These are phyloP conservation scores for Glaucidium brasilianum DNA, from an alignment of 2,113 vertebrate genomes.

Conservation along the genomic window DNA sequence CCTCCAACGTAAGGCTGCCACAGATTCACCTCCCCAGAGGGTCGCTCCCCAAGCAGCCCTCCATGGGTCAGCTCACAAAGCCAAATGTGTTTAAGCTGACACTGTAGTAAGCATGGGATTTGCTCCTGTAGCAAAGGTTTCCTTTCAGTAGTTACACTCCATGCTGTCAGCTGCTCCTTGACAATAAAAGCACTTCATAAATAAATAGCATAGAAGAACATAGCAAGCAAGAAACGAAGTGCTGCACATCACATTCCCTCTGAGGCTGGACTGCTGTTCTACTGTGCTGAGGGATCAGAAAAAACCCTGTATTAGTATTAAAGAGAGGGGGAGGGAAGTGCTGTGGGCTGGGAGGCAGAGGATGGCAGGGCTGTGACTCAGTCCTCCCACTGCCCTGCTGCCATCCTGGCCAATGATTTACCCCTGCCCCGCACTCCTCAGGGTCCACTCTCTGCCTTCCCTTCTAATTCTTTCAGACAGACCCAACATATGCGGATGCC, in stretches of 20 bases:
- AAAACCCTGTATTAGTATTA: background rate
- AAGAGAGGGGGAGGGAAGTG: background rate
- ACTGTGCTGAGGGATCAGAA: background rate
- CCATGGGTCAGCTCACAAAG: background rate
- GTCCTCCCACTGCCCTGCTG: background rate
- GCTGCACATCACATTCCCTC: background rate
- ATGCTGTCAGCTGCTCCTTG: background rate
- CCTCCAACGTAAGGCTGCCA: background rate
- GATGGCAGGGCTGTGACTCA: background rate
- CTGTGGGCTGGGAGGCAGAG: background rate
- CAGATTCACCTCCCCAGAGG: background rate
- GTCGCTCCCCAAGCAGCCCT: background rate
- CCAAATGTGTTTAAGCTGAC: background rate
- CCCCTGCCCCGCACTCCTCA: accelerated
- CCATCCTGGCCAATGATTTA: background rate
- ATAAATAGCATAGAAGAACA: background rate
- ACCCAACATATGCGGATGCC: accelerated
- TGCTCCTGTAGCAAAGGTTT: background rate
- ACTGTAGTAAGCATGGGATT: background rate
- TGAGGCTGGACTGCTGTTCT: background rate
- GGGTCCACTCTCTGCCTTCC: background rate
- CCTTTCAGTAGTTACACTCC: background rate
- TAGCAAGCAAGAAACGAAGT: background rate
- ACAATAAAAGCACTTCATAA: background rate
- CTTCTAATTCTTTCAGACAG: background rate